These are phyloP conservation scores for Cettia cetti DNA, from an alignment of 2,113 vertebrate species.

Conservation along the genomic window DNA sequence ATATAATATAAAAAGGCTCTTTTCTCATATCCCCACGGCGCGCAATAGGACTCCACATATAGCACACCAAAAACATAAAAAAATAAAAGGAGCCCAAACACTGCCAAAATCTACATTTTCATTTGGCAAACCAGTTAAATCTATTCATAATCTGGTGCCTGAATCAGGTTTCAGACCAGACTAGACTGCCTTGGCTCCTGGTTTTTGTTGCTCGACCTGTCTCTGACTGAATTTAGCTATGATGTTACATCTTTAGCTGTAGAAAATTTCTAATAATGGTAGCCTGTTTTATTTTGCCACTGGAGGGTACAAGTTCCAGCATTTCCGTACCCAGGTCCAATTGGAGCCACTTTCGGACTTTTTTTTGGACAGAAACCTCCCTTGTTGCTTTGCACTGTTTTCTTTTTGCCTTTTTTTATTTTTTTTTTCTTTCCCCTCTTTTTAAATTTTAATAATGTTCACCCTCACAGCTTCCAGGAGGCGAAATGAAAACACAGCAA, in stretches of 20 bases:
- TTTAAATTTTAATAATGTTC: neutral
- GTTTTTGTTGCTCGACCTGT: slow-evolving; percentile 82
- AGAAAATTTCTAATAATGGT: slow-evolving; percentile 75
- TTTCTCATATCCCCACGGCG: slow-evolving; percentile 77
- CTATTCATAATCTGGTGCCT: slow-evolving; percentile 84
- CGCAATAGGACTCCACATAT: slow-evolving; percentile 75
- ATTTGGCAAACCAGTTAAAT: slow-evolving; percentile 83
- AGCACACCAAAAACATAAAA: slow-evolving; percentile 63
- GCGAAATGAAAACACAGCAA: slow-evolving; percentile 26
- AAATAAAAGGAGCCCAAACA: slow-evolving; percentile 65
- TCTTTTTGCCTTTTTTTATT: neutral
- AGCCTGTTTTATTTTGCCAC: slow-evolving; percentile 76
- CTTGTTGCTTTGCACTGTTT: slow-evolving; percentile 55
- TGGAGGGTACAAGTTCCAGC: slow-evolving; percentile 65
- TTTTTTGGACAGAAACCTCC: slow-evolving; percentile 57
- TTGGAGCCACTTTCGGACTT: slow-evolving; percentile 39
- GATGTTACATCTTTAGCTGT: slow-evolving; percentile 77
- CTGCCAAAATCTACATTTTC: slow-evolving; percentile 94
- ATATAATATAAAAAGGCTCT: slow-evolving; percentile 85
- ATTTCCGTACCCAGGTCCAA: slow-evolving; percentile 59
- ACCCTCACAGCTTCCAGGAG: slow-evolving; percentile 32
- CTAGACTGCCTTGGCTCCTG: slow-evolving; percentile 79
- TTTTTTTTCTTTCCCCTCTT: neutral
- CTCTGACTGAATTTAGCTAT: slow-evolving; percentile 81
- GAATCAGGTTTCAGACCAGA: slow-evolving; percentile 84